phyloP scores from a whole-genome alignment of 2,888 invertebrate genomes.

The Noctua comes region DNA sequence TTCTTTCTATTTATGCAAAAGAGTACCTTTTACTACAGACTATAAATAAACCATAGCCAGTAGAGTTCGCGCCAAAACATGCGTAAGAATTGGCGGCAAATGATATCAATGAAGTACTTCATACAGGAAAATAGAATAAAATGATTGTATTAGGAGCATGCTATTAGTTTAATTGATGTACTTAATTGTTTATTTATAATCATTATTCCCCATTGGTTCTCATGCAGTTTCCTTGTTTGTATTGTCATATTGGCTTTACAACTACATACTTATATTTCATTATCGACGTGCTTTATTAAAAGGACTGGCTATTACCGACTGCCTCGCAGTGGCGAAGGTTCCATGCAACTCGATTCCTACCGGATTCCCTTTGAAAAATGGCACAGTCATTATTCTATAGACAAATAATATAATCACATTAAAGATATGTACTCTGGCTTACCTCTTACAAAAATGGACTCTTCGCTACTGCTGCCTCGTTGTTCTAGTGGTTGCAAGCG shows the following conservation, averaged over 20 bases:
- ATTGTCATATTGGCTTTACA: neutral
- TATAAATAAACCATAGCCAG: neutral
- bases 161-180: conserved; percentile 17
- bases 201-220: conserved; percentile 2
- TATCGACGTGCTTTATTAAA: neutral
- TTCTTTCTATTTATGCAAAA: neutral
- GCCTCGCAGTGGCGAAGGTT: no score
- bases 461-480: no score
- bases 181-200: conserved; percentile 32
- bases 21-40: neutral
- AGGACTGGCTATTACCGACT: no score
- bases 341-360: no score
- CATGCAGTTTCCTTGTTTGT: conserved; percentile 30
- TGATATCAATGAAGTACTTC: conserved; percentile 39
- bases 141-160: neutral
- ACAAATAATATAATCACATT: no score
- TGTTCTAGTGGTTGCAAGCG: no score
- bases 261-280: neutral
- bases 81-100: conserved; percentile 42
- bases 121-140: conserved; percentile 39
- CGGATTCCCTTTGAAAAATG: no score
- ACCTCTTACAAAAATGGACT: no score
- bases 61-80: conserved; percentile 19
- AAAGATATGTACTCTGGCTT: no score
- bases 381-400: no score